A percentile compares a stretch with the other conserved stretches of the same genome.
phyloP scores from a whole-genome alignment of 2,797 vertebrate genomes.

The Rhynchonycteris naso region DNA sequence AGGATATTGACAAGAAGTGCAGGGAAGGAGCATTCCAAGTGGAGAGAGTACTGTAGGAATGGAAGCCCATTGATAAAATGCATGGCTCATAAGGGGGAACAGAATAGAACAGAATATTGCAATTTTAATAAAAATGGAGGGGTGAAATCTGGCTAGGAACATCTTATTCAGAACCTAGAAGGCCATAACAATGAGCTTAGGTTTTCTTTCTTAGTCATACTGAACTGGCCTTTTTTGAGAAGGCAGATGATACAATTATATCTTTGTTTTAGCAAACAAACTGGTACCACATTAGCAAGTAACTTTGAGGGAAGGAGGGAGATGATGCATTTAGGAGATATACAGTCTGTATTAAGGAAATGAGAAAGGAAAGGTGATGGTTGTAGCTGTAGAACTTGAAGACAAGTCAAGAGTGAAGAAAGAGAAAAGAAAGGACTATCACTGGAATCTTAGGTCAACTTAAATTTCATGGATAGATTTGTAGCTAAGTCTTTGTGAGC shows the following conservation, averaged over 20 bases:
- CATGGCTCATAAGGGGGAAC: neutral
- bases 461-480: neutral
- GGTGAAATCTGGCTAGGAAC: neutral
- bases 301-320: neutral
- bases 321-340: neutral
- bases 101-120: neutral
- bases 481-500: neutral
- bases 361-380: neutral
- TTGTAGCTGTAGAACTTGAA: neutral
- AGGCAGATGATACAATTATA: neutral
- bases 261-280: neutral
- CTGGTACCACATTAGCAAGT: neutral
- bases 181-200: neutral
- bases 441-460: neutral
- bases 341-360: neutral
- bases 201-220: neutral
- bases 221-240: neutral
- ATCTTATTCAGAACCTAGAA: neutral
- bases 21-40: neutral
- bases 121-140: neutral
- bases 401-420: neutral
- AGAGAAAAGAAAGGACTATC: neutral
- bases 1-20: neutral
- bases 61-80: neutral
- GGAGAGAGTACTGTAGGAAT: neutral